Conservation (phyloP, 92 coral and sea anemone species). For the Desmophyllum pertusum region DNA sequence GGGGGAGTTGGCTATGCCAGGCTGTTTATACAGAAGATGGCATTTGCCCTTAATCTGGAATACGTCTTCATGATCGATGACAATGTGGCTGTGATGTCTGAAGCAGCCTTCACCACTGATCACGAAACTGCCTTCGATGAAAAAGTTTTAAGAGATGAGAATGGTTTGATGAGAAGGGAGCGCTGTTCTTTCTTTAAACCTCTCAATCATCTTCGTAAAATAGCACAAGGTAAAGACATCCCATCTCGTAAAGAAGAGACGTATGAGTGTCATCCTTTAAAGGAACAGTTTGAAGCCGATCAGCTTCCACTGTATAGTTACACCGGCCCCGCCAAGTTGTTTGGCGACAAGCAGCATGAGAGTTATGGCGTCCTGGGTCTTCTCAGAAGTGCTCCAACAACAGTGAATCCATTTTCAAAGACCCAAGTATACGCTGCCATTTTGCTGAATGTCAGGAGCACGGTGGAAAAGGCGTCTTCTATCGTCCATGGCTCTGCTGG, state of each 20-base stretch:
- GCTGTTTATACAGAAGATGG: conserved; percentile 51
- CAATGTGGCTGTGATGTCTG: conserved; percentile 60
- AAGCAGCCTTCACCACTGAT: conserved; percentile 16
- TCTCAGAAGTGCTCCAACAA: conserved; percentile 34
- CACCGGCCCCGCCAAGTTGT: conserved; percentile 56
- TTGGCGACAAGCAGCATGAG: conserved; percentile 14
- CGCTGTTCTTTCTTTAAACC: conserved; percentile 51
- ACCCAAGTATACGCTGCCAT: conserved; percentile 59
- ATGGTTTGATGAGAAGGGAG: conserved; percentile 32
- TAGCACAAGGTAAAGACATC: conserved; percentile 36
- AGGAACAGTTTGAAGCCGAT: conserved; percentile 1
- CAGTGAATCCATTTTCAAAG: conserved; percentile 33
- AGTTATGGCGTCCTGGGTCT: conserved; percentile 60
- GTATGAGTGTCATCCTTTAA: conserved; percentile 22
- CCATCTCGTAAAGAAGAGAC: background rate
- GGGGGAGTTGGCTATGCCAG: conserved; percentile 65
- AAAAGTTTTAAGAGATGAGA: conserved; percentile 28
- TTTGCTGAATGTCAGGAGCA: conserved; percentile 51
- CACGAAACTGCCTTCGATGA: background rate
- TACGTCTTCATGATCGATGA: conserved; percentile 57
- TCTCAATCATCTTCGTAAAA: conserved; percentile 34
- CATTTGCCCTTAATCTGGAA: conserved; percentile 43
- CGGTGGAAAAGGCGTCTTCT: conserved; percentile 48
- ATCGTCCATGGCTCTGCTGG: conserved; percentile 72
- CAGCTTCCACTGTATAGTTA: conserved; percentile 50